Evolutionary conservation across 2,888 invertebrate species (phyloP), one percentile per base, ranked within the genome.

Genomic region (Yponomeuta cagnagella): DNA sequence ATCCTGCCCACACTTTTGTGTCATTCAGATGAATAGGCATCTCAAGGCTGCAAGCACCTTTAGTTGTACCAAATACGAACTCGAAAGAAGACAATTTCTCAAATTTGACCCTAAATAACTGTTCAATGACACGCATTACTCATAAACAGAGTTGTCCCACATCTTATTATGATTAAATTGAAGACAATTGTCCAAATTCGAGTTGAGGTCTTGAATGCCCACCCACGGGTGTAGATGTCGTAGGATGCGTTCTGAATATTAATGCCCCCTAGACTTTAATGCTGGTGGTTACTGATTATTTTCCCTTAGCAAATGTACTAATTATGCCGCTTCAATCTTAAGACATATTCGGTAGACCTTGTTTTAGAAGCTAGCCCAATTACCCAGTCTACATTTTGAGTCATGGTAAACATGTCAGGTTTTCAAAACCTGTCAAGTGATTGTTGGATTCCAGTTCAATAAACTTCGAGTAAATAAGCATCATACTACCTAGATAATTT

Each of bases 121-220:
- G 52, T 58, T 15, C 12, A 58, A 15, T 58, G 52, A 58, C 52
- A 58, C 15, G 15, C 52, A 58, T 58, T 58, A 58, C 52, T 58
- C 52, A 58, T 58, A 3, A 4, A 58, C 15, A 15, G 12, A 15
- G 52, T 58, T 52, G 52, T 58, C 52, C 52, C 52, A 58, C 52
- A 58, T 58, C 52, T 58, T 58, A 58, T 15, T 58, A 58, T 58
- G 52, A 58, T 58, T 65, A 65, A 76, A 82, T 82, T 79, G 52
- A 82, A 77, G 77, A 75, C 79, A 81, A 86, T 86, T 84, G 84
- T 81, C 80, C 79, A 83, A 84, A 85, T 82, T 79, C 77, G 78
- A 77, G 75, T 30, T 31, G 65, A 65, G 65, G 23, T 31, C 65
- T 65, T 31, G 33, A n/a, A 30, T 52, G 31, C 52, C 58, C 23